phyloP scores from a whole-genome alignment of 2,113 vertebrate genomes.

The Cygnus atratus region DNA sequence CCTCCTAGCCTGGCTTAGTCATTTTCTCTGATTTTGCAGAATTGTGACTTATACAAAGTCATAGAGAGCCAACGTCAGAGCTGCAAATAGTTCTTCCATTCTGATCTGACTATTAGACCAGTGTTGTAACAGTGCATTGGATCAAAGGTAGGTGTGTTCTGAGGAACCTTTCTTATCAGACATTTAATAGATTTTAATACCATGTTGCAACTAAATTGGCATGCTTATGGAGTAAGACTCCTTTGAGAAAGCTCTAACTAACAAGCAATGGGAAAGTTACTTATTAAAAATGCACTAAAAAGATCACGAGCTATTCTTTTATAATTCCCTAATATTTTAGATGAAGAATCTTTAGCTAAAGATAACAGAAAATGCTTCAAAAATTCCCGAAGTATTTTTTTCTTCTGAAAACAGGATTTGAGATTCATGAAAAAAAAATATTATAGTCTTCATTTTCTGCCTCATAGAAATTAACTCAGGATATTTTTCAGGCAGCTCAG shows the following conservation, averaged over 20 bases:
- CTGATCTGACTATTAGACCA: neutral
- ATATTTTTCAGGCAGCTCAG: neutral
- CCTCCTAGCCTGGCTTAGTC: neutral
- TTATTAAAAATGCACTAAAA: neutral
- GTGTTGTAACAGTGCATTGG: neutral
- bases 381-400: neutral
- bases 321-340: neutral
- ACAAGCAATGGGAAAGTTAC: neutral
- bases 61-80: neutral
- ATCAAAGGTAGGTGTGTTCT: neutral
- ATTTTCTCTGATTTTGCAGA: slow-evolving; percentile 58
- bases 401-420: neutral
- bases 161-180: neutral
- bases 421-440: neutral
- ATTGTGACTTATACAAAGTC: slow-evolving; percentile 41
- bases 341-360: neutral
- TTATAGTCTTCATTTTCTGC: neutral
- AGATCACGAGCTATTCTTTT: neutral
- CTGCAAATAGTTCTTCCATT: neutral
- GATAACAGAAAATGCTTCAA: neutral
- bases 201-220: neutral
- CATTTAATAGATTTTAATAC: neutral
- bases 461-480: neutral
- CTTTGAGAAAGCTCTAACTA: neutral
- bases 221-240: neutral